Conservation (phyloP, 2,888 invertebrate species). For the Parelbella ahira region DNA sequence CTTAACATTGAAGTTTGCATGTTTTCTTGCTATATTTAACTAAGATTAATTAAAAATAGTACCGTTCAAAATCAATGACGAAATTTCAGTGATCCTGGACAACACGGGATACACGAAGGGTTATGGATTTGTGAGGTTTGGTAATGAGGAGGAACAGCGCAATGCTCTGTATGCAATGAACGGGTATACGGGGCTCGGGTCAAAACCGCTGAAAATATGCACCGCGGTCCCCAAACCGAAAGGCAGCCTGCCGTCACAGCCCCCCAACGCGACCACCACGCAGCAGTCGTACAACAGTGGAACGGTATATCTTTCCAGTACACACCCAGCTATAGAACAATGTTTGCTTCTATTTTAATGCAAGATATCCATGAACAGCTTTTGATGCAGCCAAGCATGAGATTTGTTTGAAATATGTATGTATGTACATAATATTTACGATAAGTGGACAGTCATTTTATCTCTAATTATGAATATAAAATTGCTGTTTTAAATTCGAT, state of each 20-base stretch:
- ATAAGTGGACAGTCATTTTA: too few species aligned
- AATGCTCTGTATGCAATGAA: conserved; percentile 96
- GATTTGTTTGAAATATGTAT: not conserved
- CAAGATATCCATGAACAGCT: too few species aligned
- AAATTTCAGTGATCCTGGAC: conserved; percentile 93
- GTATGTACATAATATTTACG: not conserved
- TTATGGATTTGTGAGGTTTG: conserved; percentile 97
- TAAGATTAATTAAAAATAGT: too few species aligned
- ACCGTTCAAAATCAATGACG: too few species aligned
- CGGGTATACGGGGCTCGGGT: conserved; percentile 92
- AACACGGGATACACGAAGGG: conserved; percentile 95
- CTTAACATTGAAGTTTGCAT: too few species aligned
- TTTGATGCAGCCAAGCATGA: conserved; percentile 3
- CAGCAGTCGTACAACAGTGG: conserved; percentile 54
- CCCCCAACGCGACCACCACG: conserved; percentile 43
- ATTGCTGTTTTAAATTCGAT: conserved; percentile 10
- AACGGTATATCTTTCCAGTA: conserved; percentile 44
- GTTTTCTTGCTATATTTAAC: too few species aligned
- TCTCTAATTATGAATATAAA: conserved; percentile 6
- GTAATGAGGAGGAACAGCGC: conserved; percentile 95
- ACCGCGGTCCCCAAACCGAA: conserved; percentile 94
- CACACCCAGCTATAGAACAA: not conserved
- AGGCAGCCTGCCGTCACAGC: conserved; percentile 58
- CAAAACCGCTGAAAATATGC: conserved; percentile 94
- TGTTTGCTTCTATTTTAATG: conserved; percentile 6